Percentiles rank a stretch among this genome's conserved stretches.
Conservation (phyloP, 1,140 invertebrate species). For the Megathymus violae region DNA sequence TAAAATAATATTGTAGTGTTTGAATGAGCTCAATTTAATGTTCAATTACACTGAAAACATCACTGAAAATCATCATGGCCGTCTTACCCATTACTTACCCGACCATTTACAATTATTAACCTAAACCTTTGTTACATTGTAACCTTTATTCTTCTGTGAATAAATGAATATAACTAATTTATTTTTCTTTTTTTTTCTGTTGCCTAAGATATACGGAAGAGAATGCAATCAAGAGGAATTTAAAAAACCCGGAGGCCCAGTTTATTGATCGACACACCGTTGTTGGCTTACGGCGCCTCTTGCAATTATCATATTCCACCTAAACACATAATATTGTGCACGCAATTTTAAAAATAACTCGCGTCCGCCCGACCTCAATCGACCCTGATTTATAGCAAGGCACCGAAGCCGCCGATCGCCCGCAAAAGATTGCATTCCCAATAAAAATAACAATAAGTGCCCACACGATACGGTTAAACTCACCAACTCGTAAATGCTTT, state of each 20-base stretch:
- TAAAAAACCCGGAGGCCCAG: constrained; percentile 44
- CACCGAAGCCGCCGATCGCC: constrained; percentile 51
- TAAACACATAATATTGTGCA: constrained; percentile 82
- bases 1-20: no score
- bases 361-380: constrained; percentile 73
- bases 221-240: constrained; percentile 22
- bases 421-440: constrained; percentile 60
- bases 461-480: constrained; percentile 33
- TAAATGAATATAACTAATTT: no score
- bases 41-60: no score
- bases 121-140: no score
- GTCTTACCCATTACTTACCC: no score
- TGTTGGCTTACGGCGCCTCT: constrained; percentile 80
- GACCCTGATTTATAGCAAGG: constrained; percentile 71
- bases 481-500: constrained; percentile 22
- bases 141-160: no score
- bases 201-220: not conserved
- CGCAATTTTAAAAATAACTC: constrained; percentile 81
- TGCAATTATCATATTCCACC: constrained; percentile 83
- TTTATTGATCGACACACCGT: constrained; percentile 78
- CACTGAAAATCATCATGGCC: no score
- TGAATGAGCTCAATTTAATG: no score
- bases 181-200: no score
- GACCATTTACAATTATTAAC: no score
- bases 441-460: constrained; percentile 58